Conservation (phyloP, 2,113 vertebrate species). For the Crypturellus undulatus region DNA sequence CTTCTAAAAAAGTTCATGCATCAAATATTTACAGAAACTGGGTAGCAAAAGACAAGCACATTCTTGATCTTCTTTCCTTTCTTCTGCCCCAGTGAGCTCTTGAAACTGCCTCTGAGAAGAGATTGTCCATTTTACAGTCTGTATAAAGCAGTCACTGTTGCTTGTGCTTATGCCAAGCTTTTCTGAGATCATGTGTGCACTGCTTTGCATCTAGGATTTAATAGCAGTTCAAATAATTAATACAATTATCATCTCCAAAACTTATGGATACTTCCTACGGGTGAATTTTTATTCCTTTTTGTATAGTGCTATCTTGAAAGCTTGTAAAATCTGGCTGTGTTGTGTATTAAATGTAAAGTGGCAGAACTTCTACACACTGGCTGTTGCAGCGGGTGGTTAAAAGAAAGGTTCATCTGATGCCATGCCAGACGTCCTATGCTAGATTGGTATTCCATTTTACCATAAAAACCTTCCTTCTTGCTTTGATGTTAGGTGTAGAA, state of each 20-base stretch:
- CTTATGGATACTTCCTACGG: background rate
- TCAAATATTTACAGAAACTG: background rate
- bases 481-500: background rate
- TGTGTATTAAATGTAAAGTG: background rate
- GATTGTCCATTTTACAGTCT: background rate
- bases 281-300: background rate
- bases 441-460: background rate
- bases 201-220: background rate
- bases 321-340: background rate
- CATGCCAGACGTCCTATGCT: background rate
- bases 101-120: background rate
- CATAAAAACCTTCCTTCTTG: background rate
- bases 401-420: background rate
- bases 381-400: background rate
- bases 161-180: background rate
- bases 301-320: background rate
- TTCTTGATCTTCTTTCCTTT: background rate
- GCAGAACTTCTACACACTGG: background rate
- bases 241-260: background rate
- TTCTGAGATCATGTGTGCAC: background rate
- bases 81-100: background rate
- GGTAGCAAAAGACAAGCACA: background rate
- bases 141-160: background rate
- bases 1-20: background rate
- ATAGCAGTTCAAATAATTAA: background rate